Conservation (phyloP, 2,113 vertebrate genomes). For the Pelobates fuscus region DNA sequence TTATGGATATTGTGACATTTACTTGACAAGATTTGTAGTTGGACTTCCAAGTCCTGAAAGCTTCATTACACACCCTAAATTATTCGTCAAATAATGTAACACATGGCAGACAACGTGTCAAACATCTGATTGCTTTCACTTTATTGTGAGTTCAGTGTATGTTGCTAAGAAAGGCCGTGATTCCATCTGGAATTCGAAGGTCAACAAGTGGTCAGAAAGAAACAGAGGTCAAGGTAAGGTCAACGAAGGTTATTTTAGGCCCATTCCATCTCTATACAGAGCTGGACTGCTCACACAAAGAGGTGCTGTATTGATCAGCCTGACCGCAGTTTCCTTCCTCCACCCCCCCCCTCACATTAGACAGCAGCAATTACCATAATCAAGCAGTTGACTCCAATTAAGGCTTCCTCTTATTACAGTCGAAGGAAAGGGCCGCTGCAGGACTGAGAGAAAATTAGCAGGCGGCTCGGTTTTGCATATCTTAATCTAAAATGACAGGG, state of each 20-base stretch:
- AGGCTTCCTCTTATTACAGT: constrained; percentile 87
- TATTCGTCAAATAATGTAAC: neutral
- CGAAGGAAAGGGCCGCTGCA: constrained; percentile 72
- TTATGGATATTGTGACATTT: constrained; percentile 27
- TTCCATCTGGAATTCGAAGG: constrained; percentile 39
- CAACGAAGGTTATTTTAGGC: constrained; percentile 55
- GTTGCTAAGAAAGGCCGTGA: neutral
- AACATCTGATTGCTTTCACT: constrained; percentile 1
- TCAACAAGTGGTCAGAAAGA: constrained; percentile 55
- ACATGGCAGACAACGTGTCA: constrained; percentile 28
- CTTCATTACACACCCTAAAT: constrained; percentile 10
- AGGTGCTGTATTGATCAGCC: constrained; percentile 59
- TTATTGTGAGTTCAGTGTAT: constrained; percentile 13
- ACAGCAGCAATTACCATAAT: constrained; percentile 98
- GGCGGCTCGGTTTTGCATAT: constrained; percentile 89
- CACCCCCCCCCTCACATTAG: constrained; percentile 64
- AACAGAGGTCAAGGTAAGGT: constrained; percentile 49
- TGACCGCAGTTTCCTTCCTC: constrained; percentile 50
- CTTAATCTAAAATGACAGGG: constrained; percentile 98
- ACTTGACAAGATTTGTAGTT: constrained; percentile 21
- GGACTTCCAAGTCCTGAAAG: constrained; percentile 13
- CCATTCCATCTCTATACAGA: constrained; percentile 60
- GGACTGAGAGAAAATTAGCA: constrained; percentile 73
- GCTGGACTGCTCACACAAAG: constrained; percentile 55
- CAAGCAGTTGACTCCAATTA: constrained; percentile 98